Evolutionary conservation across 2,113 vertebrate species (phyloP).

Genomic region (Eleginops maclovinus): DNA sequence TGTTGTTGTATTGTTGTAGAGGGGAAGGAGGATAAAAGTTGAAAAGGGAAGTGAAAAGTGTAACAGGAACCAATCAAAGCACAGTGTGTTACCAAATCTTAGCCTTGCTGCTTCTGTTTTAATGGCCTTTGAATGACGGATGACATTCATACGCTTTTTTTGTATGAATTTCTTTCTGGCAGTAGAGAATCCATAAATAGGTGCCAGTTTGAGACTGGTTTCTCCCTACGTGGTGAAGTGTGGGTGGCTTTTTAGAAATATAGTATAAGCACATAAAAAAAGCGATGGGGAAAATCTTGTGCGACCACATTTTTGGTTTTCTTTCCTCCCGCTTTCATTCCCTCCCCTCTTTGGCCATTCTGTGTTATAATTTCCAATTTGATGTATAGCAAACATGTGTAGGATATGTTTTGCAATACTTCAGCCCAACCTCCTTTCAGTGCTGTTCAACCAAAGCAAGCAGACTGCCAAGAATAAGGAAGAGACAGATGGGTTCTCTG

Average conservation of each 20-base stretch:
- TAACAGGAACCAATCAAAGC: slow-evolving; percentile 65
- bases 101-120: slow-evolving; percentile 74
- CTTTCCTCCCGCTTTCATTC: slow-evolving; percentile 39
- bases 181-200: slow-evolving; percentile 83
- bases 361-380: slow-evolving; percentile 71
- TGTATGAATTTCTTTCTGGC: slow-evolving; percentile 80
- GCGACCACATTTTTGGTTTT: slow-evolving; percentile 66
- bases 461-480: slow-evolving; percentile 58
- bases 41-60: slow-evolving; percentile 54
- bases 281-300: slow-evolving; percentile 75
- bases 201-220: slow-evolving; percentile 81
- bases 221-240: slow-evolving; percentile 73
- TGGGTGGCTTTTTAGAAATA: slow-evolving; percentile 82
- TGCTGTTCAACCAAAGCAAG: slow-evolving; percentile 56
- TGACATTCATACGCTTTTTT: slow-evolving; percentile 73
- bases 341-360: slow-evolving; percentile 55
- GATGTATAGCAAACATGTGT: slow-evolving; percentile 73
- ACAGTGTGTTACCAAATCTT: slow-evolving; percentile 74
- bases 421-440: slow-evolving; percentile 22
- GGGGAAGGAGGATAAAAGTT: slow-evolving; percentile 31
- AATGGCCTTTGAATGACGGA: slow-evolving; percentile 81
- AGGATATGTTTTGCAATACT: slow-evolving; percentile 52
- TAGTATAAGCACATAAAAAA: slow-evolving; percentile 70
- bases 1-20: slow-evolving; percentile 16
- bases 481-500: slow-evolving; percentile 59